Evolutionary conservation across 2,797 vertebrate genomes (phyloP), one percentile per base, ranked within the genome.

Genomic region (Lagodon rhomboides): DNA sequence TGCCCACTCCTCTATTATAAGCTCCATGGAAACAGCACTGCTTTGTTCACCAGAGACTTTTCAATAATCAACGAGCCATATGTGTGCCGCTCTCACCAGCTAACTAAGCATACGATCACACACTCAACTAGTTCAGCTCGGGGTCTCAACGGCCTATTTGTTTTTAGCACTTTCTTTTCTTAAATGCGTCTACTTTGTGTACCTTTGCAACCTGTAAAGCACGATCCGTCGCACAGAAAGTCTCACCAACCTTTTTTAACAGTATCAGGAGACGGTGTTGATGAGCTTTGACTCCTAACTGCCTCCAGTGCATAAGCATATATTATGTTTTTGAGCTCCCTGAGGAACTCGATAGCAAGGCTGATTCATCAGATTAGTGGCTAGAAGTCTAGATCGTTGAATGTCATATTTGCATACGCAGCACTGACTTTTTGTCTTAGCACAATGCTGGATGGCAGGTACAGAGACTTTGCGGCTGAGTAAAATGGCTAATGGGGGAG

Each of bases 361-460:
- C 85, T 87, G 92, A 93, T 93, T 85, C 81, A 88, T 93, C 92
- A 93, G 91, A 95, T 95, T 90, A 90, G 90, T 75, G 88, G 73
- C 77, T 66, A 78, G 81, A 91, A 90, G 90, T 90, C 86, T 76
- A 79, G 83, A 88, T 90, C n/a, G 82, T 75, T 94, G 94, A 95
- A 95, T 95, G 95, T 95, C 95, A 95, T 89, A 96, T 96, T 95
- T 93, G 95, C 95, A 95, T 96, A 95, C 87, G 70, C 79, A 71
- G 82, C 85, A 89, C 68, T 77, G 93, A 93, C 92, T 91, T 93
- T 90, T 91, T 87, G 87, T 93, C 91, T 87, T 89, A 74, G 87
- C 83, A 84, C 91, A 91, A 93, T 88, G 87, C 86, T 82, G 83
- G 84, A 55, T 89, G 84, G 83, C 82, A 81, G 83, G 54, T 82